Evolutionary conservation across 2,113 vertebrate genomes (phyloP).

Genomic region (Malaclemys terrapin): DNA sequence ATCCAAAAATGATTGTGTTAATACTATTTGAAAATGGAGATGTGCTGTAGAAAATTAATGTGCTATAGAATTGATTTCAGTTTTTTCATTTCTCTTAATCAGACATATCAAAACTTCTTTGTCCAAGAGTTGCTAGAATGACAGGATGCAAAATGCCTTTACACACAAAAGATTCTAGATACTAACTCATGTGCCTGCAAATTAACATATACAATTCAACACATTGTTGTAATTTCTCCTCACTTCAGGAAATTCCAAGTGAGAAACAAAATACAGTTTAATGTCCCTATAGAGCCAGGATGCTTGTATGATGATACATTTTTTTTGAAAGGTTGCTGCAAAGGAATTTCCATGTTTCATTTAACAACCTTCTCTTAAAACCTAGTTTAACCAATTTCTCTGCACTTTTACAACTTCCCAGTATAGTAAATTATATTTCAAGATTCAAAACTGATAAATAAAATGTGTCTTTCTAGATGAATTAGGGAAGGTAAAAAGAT

Average conservation of each 20-base stretch:
- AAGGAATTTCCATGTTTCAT: neutral
- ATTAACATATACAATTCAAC: neutral
- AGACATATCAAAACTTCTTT: neutral
- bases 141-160: neutral
- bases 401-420: neutral
- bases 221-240: neutral
- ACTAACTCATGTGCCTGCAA: neutral
- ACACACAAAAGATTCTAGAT: neutral
- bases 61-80: neutral
- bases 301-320: neutral
- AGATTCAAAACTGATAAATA: constrained; percentile 13
- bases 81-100: neutral
- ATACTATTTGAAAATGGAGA: neutral
- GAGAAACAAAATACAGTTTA: neutral
- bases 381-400: constrained; percentile 29
- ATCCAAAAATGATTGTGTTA: too few species aligned
- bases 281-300: neutral
- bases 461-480: neutral
- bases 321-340: constrained; percentile 2
- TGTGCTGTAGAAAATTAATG: neutral
- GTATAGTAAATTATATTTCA: neutral
- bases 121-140: neutral
- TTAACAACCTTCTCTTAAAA: constrained; percentile 14
- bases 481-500: neutral
- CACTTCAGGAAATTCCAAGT: neutral